phyloP scores from a whole-genome alignment of 1,140 invertebrate genomes.

The Pogonomyrmex barbatus region DNA sequence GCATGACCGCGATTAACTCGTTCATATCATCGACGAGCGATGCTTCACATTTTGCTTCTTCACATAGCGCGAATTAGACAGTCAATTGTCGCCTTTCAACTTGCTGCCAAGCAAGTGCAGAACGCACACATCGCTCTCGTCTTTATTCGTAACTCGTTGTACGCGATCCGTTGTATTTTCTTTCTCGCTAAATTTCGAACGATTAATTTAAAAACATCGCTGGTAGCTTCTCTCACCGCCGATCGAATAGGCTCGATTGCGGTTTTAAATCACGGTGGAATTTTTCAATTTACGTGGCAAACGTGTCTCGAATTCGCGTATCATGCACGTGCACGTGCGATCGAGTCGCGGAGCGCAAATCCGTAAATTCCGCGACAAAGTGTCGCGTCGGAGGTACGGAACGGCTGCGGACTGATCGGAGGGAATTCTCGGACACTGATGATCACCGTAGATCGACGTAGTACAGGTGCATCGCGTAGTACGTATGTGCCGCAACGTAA shows the following conservation, averaged over 20 bases:
- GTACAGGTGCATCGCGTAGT: slow-evolving; percentile 29
- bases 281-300: slow-evolving; percentile 58
- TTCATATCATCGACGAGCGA: slow-evolving; percentile 13
- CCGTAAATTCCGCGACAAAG: slow-evolving; percentile 37
- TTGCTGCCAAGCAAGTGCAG: not conserved
- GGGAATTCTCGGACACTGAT: slow-evolving; percentile 18
- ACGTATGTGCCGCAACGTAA: not conserved
- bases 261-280: slow-evolving; percentile 42
- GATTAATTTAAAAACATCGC: not conserved
- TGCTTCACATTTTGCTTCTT: not conserved
- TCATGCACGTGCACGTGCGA: slow-evolving; percentile 6
- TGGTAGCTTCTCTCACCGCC: not conserved
- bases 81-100: slow-evolving; percentile 4
- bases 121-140: not conserved
- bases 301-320: slow-evolving; percentile 60
- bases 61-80: not conserved
- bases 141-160: slow-evolving; percentile 4
- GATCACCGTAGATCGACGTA: slow-evolving; percentile 6
- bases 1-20: slow-evolving; percentile 32
- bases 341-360: slow-evolving; percentile 1
- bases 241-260: slow-evolving; percentile 53
- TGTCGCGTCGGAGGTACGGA: slow-evolving; percentile 39
- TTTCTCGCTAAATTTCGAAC: not conserved
- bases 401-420: not conserved
- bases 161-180: not conserved